Conservation (phyloP, 2,113 vertebrate genomes). For the Anseranas semipalmata region DNA sequence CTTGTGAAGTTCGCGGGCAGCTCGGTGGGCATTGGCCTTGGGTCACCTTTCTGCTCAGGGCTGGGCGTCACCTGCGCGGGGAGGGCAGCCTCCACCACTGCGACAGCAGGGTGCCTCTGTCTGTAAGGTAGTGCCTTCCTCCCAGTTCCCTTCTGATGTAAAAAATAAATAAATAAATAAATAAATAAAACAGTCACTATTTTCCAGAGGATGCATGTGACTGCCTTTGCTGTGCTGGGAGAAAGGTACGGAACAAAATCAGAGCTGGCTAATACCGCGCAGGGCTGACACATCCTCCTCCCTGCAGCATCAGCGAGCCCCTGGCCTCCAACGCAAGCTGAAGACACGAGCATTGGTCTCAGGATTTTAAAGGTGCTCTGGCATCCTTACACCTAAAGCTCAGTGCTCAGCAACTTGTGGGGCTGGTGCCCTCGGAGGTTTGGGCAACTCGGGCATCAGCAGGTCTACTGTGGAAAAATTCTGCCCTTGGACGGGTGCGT, state of each 20-base stretch:
- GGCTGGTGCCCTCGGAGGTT: not conserved
- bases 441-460: not conserved
- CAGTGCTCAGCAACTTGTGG: fast-evolving
- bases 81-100: not conserved
- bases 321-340: not conserved
- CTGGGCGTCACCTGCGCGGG: not conserved
- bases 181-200: fast-evolving
- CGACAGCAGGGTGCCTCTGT: not conserved
- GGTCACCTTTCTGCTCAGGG: not conserved
- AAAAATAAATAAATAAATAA: not conserved
- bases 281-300: not conserved
- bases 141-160: too few relatives aligned
- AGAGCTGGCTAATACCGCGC: fast-evolving
- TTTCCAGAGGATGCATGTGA: not conserved
- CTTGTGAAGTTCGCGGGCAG: fast-evolving
- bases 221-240: not conserved
- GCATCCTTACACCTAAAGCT: not conserved
- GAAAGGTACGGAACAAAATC: not conserved
- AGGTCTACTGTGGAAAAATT: not conserved
- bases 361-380: not conserved
- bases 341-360: fast-evolving
- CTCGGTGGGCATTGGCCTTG: not conserved
- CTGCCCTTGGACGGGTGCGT: not conserved
- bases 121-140: too few relatives aligned
- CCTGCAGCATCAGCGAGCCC: not conserved